These are phyloP conservation scores for Capreolus pygargus DNA, from an alignment of 2,113 vertebrate genomes.

Conservation along the genomic window DNA sequence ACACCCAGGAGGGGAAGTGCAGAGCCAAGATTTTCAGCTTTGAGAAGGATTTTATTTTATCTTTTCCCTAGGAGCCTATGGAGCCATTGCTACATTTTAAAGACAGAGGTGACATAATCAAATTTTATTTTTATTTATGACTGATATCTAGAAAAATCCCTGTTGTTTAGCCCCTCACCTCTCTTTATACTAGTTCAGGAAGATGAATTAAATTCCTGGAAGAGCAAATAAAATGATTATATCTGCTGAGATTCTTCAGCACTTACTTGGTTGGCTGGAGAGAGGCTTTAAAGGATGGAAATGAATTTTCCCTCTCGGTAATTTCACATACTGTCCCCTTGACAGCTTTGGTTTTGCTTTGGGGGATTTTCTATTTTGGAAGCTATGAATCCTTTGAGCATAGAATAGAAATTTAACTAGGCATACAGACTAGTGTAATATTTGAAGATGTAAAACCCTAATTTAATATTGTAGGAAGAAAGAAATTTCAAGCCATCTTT, in stretches of 20 bases:
- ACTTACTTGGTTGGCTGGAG: background rate
- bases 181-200: background rate
- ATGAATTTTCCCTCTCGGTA: background rate
- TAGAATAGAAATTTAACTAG: constrained; percentile 32
- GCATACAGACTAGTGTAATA: background rate
- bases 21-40: background rate
- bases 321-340: background rate
- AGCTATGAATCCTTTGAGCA: constrained; percentile 54
- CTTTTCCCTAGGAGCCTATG: background rate
- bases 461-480: constrained; percentile 55
- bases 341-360: constrained; percentile 1
- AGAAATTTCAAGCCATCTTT: constrained; percentile 35
- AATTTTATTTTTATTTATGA: constrained; percentile 6
- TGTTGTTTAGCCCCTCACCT: background rate
- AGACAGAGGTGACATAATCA: background rate
- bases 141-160: background rate
- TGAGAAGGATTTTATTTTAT: background rate
- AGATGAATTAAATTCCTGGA: background rate
- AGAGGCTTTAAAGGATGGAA: constrained; percentile 2
- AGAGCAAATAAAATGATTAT: background rate
- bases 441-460: constrained; percentile 49
- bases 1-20: background rate
- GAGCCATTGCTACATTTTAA: background rate
- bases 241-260: background rate
- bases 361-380: background rate